Evolutionary conservation across 2,888 invertebrate species (phyloP).

Genomic region (Proisotoma minuta): DNA sequence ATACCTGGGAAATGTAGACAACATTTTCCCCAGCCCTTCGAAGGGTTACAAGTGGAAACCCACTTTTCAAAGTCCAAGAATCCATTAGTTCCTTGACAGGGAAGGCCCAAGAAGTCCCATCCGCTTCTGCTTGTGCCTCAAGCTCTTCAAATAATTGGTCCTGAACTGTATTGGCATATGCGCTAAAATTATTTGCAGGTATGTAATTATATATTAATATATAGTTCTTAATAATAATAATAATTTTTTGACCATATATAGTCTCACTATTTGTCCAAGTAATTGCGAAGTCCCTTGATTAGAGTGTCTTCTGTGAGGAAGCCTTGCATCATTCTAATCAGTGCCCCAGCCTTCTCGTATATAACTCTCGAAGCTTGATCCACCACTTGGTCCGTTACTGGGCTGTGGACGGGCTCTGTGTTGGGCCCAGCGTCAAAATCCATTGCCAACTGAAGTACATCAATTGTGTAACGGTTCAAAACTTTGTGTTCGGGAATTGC

Average conservation of each 20-base stretch:
- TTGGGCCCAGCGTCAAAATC: conserved; percentile 24
- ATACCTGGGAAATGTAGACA: conserved; percentile 35
- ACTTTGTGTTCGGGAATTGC: conserved; percentile 22
- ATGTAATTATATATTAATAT: not conserved
- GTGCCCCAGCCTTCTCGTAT: conserved; percentile 51
- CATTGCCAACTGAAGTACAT: conserved; percentile 33
- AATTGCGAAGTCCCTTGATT: conserved; percentile 49
- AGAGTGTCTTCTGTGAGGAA: conserved; percentile 53
- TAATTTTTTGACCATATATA: no score
- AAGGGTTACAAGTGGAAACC: conserved; percentile 26
- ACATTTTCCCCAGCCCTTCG: conserved; percentile 9
- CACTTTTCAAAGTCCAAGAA: conserved; percentile 49
- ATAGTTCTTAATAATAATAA: no score
- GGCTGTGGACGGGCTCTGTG: conserved; percentile 11
- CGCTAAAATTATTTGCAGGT: conserved; percentile 27
- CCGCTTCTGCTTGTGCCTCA: conserved; percentile 48
- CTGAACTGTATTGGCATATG: conserved; percentile 51
- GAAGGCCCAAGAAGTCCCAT: conserved; percentile 27
- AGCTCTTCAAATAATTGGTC: conserved; percentile 53
- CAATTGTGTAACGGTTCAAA: conserved; percentile 26
- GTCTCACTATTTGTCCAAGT: conserved; percentile 36
- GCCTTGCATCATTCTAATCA: conserved; percentile 55
- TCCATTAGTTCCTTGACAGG: conserved; percentile 50
- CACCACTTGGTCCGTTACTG: not conserved
- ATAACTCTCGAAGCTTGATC: conserved; percentile 13